Conservation (phyloP, 2,113 vertebrate genomes). For the Hassar affinis region DNA sequence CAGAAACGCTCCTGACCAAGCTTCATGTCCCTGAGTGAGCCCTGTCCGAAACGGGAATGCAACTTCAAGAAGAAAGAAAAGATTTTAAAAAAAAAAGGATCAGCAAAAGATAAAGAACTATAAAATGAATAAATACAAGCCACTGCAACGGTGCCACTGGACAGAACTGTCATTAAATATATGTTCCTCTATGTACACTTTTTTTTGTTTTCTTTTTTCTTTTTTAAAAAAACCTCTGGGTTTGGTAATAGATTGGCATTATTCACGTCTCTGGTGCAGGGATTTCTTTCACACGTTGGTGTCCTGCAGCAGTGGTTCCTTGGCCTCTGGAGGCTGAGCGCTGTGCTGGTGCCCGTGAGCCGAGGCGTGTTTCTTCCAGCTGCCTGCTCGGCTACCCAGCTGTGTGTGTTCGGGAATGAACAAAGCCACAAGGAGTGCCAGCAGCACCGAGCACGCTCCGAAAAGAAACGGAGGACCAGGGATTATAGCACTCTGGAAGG, state of each 20-base stretch:
- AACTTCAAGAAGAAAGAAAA: conserved; percentile 2
- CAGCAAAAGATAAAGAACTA: conserved; percentile 15
- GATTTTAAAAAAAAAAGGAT: conserved; percentile 1
- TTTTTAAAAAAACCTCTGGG: conserved; percentile 40
- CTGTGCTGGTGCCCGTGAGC: conserved; percentile 79
- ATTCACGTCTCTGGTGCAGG: background rate
- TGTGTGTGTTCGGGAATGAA: conserved; percentile 86
- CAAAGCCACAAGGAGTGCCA: conserved; percentile 86
- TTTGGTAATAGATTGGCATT: conserved; percentile 39
- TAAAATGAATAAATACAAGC: conserved; percentile 55
- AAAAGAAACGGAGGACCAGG: conserved; percentile 85
- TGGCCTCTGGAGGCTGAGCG: conserved; percentile 82
- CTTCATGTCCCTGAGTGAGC: conserved; percentile 59
- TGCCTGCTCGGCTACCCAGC: conserved; percentile 71
- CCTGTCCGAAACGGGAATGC: conserved; percentile 25
- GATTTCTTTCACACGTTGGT: conserved; percentile 79
- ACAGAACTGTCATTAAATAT: conserved; percentile 53
- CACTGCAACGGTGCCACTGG: conserved; percentile 55
- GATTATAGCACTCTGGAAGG: conserved; percentile 79
- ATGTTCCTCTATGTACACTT: conserved; percentile 51
- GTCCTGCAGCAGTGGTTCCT: conserved; percentile 86
- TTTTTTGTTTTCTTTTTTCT: background rate
- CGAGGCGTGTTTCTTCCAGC: conserved; percentile 84
- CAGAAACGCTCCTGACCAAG: conserved; percentile 50
- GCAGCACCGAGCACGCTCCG: conserved; percentile 81